Percentiles rank a stretch among this genome's conserved stretches.
phyloP scores from a whole-genome alignment of 2,797 vertebrate genomes.

The Rousettus madagascariensis region DNA sequence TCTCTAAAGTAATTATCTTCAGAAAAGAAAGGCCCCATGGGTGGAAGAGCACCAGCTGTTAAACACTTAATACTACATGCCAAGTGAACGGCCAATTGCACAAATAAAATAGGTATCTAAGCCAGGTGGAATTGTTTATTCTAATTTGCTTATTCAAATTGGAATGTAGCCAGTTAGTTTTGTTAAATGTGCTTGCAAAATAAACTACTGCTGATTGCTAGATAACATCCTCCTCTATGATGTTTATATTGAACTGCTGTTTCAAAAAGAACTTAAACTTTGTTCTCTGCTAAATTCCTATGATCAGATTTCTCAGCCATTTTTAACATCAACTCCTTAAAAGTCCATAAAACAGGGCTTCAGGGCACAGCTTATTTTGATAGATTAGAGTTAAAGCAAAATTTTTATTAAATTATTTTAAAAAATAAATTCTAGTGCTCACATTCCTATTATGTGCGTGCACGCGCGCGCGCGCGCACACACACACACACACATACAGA shows the following conservation, averaged over 20 bases:
- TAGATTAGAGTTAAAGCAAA: neutral
- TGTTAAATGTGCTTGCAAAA: slow-evolving; percentile 49
- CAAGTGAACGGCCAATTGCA: slow-evolving; percentile 61
- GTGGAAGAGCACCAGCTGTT: slow-evolving; percentile 65
- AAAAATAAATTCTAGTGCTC: slow-evolving; percentile 9
- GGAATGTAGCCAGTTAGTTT: slow-evolving; percentile 43
- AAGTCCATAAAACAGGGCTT: neutral
- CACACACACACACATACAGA: neutral
- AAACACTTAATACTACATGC: slow-evolving; percentile 50
- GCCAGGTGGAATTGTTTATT: slow-evolving; percentile 64
- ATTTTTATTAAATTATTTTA: slow-evolving; percentile 23
- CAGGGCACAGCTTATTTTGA: neutral
- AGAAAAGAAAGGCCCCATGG: slow-evolving; percentile 55
- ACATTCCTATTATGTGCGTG: neutral
- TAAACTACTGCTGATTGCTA: neutral
- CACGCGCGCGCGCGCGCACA: too few relatives aligned
- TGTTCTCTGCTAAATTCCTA: neutral
- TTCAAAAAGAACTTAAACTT: slow-evolving; percentile 21
- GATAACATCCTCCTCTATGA: neutral
- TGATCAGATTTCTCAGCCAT: slow-evolving; percentile 26
- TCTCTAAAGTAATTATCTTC: slow-evolving; percentile 66
- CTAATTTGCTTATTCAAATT: slow-evolving; percentile 56
- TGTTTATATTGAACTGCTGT: neutral
- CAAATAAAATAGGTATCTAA: slow-evolving; percentile 63
- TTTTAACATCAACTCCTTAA: neutral